phyloP scores from a whole-genome alignment of 2,888 invertebrate genomes.

The Periphyllus acericola region DNA sequence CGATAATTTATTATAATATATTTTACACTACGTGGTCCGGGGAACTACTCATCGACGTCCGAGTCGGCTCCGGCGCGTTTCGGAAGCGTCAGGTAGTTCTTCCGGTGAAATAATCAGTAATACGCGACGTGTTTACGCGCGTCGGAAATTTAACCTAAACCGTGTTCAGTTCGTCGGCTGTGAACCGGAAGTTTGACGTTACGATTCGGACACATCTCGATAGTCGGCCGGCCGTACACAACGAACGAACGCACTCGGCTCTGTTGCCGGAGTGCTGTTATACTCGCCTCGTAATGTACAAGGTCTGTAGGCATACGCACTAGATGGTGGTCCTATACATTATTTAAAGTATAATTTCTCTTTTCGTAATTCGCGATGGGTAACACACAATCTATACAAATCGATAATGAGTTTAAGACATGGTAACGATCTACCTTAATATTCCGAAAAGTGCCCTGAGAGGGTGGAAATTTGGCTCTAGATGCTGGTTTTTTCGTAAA shows the following conservation, averaged over 20 bases:
- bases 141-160: neutral
- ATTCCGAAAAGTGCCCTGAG: no score
- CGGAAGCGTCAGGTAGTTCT: neutral
- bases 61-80: neutral
- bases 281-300: neutral
- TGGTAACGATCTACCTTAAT: no score
- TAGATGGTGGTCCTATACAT: neutral
- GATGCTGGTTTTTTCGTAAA: no score
- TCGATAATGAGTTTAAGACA: no score
- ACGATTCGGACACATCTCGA: neutral
- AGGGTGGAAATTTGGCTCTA: no score
- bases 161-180: neutral
- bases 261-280: neutral
- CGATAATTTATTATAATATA: neutral
- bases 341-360: conserved; percentile 3
- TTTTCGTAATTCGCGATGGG: no score
- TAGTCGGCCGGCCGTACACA: no score
- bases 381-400: no score
- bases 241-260: no score
- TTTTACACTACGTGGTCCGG: neutral
- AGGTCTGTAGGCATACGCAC: no score
- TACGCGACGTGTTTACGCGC: neutral
- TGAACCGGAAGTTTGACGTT: neutral
- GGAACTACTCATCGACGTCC: neutral
- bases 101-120: neutral